Evolutionary conservation across 2,888 invertebrate genomes (phyloP).

Genomic region (Tipula unca): DNA sequence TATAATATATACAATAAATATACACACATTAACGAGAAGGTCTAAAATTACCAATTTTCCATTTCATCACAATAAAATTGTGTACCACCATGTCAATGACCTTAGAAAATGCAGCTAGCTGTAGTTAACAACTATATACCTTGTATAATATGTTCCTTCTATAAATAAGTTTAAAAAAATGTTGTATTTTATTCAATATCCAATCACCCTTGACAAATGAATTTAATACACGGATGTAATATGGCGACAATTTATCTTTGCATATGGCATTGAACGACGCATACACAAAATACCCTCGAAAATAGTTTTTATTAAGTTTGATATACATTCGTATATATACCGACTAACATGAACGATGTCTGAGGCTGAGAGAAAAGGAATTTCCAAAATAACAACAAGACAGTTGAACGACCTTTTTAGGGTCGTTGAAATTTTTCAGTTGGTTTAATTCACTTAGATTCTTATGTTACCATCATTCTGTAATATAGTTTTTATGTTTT

Average conservation of each 20-base stretch:
- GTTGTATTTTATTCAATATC: background rate
- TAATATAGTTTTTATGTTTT: background rate
- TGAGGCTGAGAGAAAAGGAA: background rate
- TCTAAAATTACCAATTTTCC: conserved; percentile 8
- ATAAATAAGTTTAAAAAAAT: background rate
- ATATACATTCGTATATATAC: background rate
- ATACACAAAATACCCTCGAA: background rate
- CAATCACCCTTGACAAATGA: conserved; percentile 8
- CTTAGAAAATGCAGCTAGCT: background rate
- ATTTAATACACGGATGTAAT: conserved; percentile 14
- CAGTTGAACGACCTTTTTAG: conserved; percentile 3
- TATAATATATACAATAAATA: background rate
- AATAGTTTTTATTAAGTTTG: background rate
- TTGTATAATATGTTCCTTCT: background rate
- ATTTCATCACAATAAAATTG: background rate
- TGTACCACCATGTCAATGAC: background rate
- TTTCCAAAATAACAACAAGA: background rate
- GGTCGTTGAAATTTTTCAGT: conserved; percentile 4
- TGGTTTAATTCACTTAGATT: conserved; percentile 14
- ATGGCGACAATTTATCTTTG: conserved; percentile 14
- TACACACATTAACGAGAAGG: background rate
- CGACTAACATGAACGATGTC: background rate
- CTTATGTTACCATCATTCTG: background rate
- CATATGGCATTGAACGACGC: background rate
- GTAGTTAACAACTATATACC: background rate